Evolutionary conservation across 2,113 vertebrate genomes (phyloP), one percentile per base, ranked within the genome.

Genomic region (Tyto alba): DNA sequence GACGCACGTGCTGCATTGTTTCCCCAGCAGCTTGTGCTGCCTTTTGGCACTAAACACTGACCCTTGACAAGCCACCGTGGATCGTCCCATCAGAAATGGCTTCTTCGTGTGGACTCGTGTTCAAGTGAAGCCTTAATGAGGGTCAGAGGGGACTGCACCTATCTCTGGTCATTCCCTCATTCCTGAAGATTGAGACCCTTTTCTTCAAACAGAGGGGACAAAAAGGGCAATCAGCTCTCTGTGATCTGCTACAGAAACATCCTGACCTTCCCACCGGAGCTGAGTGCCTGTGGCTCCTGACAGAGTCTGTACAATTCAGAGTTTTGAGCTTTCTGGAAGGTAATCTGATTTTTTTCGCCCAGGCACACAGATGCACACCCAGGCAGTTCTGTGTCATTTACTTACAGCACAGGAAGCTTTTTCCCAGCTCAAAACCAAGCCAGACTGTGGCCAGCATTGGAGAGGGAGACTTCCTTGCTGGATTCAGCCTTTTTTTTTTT

Each of bases 31-130:
- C 63, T 55, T 7, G 13, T 17, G 43, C 69, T 83, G 81, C 36
- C 30, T 52, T 68, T 41, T 34, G 67, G 77, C 73, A 5, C 78
- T 29, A 15, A 68, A 69, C 30, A 82, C 48, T 43, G 67, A 55
- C 55, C 56, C 57, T 16, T 9, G 13, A 32, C 6, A 14, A 62
- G 30, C 38, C 20, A 0, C 84, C 1, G 6, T 11, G 75, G 66
- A 19, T 73, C 29, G 16, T 48, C 69, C 67, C 62, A 3, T 30
- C 17, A 19, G 40, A 32, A 81, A 14, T 2, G 34, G 79, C 22
- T 71, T 45, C 45, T 59, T 34, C 0, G 0, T 10, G 16, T 21
- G 52, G 47, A 17, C n/a, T 55, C 13, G 0, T 1, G 34, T 26
- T 38, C 3, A 56, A 30, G 55, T 2, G 34, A 29, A 69, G 48